A percentile compares a stretch with the other conserved stretches of the same genome.
These are phyloP conservation scores for Lithophane semibrunnea DNA, from an alignment of 2,888 invertebrate species.

Conservation along the genomic window DNA sequence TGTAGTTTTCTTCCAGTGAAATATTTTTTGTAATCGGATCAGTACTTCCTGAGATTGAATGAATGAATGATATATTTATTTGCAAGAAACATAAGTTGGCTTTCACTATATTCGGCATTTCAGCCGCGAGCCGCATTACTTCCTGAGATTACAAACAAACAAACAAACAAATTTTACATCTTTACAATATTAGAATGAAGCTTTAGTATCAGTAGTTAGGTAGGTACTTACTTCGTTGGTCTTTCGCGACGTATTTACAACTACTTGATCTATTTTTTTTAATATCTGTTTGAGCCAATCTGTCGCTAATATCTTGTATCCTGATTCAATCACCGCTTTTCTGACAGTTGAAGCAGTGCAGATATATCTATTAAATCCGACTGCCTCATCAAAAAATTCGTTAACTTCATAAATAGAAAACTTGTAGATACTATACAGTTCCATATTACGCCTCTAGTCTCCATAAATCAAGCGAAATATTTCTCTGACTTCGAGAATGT, in stretches of 20 bases:
- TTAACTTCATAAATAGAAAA: neutral
- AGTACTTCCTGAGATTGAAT: neutral
- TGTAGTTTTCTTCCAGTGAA: neutral
- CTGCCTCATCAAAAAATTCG: neutral
- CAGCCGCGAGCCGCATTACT: too few species aligned
- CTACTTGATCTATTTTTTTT: neutral
- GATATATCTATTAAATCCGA: neutral
- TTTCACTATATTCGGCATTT: too few species aligned
- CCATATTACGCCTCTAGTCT: slow-evolving; percentile 3
- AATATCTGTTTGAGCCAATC: neutral
- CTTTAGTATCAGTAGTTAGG: neutral
- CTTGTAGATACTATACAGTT: neutral
- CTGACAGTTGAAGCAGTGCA: neutral
- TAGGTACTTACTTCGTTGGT: neutral
- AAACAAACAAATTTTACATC: neutral
- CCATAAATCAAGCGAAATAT: slow-evolving; percentile 52
- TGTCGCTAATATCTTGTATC: neutral
- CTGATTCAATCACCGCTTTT: slow-evolving; percentile 8
- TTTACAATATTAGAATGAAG: neutral
- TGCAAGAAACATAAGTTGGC: too few species aligned
- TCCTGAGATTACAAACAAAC: neutral
- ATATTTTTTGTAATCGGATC: neutral
- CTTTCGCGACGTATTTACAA: neutral
- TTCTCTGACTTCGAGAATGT: slow-evolving; percentile 51
- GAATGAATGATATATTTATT: too few species aligned